Percentiles rank a stretch among this genome's conserved stretches.
Conservation (phyloP, 53 echinoderm and acorn worm species). For the Holothuria scabra region DNA sequence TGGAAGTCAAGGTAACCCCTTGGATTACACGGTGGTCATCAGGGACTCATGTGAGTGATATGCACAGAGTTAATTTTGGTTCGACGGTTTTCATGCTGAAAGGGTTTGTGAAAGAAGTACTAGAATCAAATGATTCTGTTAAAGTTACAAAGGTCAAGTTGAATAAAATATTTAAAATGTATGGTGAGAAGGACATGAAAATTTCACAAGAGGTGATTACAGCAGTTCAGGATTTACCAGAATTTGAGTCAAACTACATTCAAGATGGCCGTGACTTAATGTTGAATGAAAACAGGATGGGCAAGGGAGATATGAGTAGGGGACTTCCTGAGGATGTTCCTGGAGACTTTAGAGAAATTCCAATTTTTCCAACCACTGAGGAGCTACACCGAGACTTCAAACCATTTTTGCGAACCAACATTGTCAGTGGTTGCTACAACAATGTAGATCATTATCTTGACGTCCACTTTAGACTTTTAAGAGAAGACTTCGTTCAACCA, state of each 20-base stretch:
- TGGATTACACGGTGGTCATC: slow-evolving; percentile 13
- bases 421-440: slow-evolving; percentile 66
- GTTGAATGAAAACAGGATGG: too few relatives aligned
- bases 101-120: slow-evolving; percentile 12
- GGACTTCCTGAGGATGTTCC: slow-evolving; percentile 12
- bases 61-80: background rate
- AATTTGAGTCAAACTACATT: background rate
- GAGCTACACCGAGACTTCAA: slow-evolving; percentile 48
- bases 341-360: slow-evolving; percentile 60
- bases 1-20: background rate
- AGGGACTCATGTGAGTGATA: background rate
- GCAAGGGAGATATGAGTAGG: background rate
- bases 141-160: slow-evolving; percentile 41
- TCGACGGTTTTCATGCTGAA: background rate
- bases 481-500: slow-evolving; percentile 87
- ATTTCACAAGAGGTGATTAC: slow-evolving; percentile 8
- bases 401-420: slow-evolving; percentile 74
- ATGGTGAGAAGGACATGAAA: background rate
- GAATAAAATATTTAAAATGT: background rate
- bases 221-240: background rate
- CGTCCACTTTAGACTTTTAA: slow-evolving; percentile 84
- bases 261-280: background rate
- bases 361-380: slow-evolving; percentile 55
- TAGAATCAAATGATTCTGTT: background rate
- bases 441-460: slow-evolving; percentile 82